Evolutionary conservation across 1,140 invertebrate species (phyloP), one percentile per base, ranked within the genome.

Genomic region (Metaphire vulgaris): DNA sequence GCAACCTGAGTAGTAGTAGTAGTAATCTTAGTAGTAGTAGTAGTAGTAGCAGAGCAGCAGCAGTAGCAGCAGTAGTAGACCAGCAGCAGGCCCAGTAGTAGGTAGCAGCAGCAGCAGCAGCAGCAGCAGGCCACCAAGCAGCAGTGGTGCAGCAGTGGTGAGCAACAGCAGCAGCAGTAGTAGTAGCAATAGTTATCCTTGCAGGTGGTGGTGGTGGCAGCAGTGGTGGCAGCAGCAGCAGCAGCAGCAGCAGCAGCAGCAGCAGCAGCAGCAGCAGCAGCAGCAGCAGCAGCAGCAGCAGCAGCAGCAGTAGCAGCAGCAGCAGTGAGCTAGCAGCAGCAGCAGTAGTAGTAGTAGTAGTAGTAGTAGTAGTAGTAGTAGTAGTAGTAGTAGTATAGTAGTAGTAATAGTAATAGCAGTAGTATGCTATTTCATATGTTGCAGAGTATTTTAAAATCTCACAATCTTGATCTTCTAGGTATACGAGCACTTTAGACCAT

Each of bases 371-470:
- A 69, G 67, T 69, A 69, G 67, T 69, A 69, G 67, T 69, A 69
- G 67, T 69, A 69, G 67, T 69, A 69, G 67, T 69, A 69, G 67
- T 69, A n/a, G n/a, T n/a, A n/a, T n/a, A n/a, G n/a, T n/a, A n/a
- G n/a, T n/a, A n/a, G n/a, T n/a, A n/a, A n/a, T n/a, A 65, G 64
- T 65, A 65, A n/a, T 65, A 65, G 64, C n/a, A 65, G 64, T 65
- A 65, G 64, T 65, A 65, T 65, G 64, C 64, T 65, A 15, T n/a
- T 65, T 15, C 64, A 65, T n/a, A n/a, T n/a, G n/a, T n/a, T n/a
- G n/a, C n/a, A n/a, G n/a, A n/a, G n/a, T n/a, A n/a, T n/a, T n/a
- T n/a, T n/a, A n/a, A n/a, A n/a, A n/a, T n/a, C n/a, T n/a, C n/a
- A n/a, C n/a, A n/a, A n/a, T n/a, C n/a, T n/a, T n/a, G n/a, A n/a